Evolutionary conservation across 2,797 vertebrate genomes (phyloP).

Genomic region (Periparus ater): DNA sequence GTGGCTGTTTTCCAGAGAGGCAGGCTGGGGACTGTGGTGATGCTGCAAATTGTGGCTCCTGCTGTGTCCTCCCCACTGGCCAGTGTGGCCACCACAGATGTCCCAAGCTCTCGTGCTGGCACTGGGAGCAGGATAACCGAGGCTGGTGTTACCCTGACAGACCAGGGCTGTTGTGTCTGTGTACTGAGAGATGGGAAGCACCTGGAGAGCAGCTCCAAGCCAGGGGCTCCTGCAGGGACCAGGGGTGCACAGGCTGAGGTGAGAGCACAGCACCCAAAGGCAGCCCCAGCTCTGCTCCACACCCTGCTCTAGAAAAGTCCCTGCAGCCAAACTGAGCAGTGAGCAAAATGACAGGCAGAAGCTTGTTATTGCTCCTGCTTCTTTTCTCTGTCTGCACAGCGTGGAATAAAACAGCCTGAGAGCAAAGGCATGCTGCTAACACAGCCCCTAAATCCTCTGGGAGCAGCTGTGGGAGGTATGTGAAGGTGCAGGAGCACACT

Average conservation of each 20-base stretch:
- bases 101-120: fast-evolving
- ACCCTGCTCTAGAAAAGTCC: not conserved
- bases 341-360: not conserved
- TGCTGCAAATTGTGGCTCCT: not conserved
- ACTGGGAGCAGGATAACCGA: not conserved
- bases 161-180: too few relatives aligned
- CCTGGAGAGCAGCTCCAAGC: not conserved
- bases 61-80: not conserved
- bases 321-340: not conserved
- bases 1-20: not conserved
- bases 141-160: not conserved
- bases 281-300: not conserved
- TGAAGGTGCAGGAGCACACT: not conserved
- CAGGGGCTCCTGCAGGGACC: not conserved
- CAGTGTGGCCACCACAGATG: not conserved
- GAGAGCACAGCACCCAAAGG: not conserved
- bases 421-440: not conserved
- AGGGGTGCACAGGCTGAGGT: not conserved
- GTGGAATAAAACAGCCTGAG: not conserved
- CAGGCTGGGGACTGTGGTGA: not conserved
- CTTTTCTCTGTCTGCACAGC: not conserved
- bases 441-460: not conserved
- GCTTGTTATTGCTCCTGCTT: not conserved
- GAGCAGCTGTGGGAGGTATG: not conserved
- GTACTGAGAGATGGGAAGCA: not conserved